Evolutionary conservation across 1,140 invertebrate species (phyloP).

Genomic region (Lepidotrigona ventralis): DNA sequence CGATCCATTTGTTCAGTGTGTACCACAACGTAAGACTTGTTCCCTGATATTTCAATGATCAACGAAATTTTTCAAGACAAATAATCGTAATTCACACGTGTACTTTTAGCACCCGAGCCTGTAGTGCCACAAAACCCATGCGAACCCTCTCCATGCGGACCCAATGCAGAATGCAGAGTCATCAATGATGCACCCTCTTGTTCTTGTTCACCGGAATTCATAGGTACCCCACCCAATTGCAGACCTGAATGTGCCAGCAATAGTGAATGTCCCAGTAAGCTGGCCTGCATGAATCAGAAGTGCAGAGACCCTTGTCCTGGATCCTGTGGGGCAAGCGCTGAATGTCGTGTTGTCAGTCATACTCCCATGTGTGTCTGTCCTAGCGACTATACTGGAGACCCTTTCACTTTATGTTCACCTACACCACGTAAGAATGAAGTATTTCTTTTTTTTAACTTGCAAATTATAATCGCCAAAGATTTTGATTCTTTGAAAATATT

Average conservation of each 20-base stretch:
- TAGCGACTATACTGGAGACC: conserved; percentile 82
- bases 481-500: not conserved
- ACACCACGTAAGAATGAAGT: not conserved
- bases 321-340: conserved; percentile 83
- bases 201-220: not conserved
- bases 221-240: conserved; percentile 82
- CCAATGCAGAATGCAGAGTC: not conserved
- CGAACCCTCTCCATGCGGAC: not conserved
- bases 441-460: not conserved
- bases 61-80: not conserved
- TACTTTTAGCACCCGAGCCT: not conserved
- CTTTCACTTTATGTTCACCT: conserved; percentile 78
- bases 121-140: not conserved
- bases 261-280: conserved; percentile 83
- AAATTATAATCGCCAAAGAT: not conserved
- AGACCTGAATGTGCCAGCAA: conserved; percentile 82
- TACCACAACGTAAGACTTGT: conserved; percentile 77
- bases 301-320: conserved; percentile 86
- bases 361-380: conserved; percentile 83
- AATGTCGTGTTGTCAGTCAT: conserved; percentile 84
- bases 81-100: not conserved
- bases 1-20: conserved; percentile 85
- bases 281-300: conserved; percentile 86
- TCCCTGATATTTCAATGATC: not conserved
- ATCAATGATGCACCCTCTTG: not conserved